Base-by-base conservation (phyloP, 2,797 vertebrate genomes). In the Acanthurus tractus region DNA sequence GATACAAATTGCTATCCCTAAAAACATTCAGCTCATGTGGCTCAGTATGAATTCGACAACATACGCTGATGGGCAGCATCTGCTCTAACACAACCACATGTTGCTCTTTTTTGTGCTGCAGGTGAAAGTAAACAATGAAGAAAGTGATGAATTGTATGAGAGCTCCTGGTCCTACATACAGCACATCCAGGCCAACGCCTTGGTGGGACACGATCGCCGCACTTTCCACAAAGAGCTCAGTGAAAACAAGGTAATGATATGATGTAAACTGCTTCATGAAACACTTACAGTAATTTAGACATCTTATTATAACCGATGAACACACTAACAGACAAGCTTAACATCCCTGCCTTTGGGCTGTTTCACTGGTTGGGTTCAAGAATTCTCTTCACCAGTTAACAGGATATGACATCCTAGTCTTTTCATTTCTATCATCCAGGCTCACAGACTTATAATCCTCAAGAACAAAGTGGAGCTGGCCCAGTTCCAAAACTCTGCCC, bases 81-180 rank as follows among this genome's bases (percentile, higher is more conserved):
- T 57, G 20, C 42, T 69, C 25, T 18, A 1, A 52, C 25, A 5
- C 40, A 53, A 67, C 4, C 3, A 53, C 34, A 49, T 17, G 7
- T 36, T 59, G 8, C 0, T 5, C 2, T 9, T 15, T 44, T 69
- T 79, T 46, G 17, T 38, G 11, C 18, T 55, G 15, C 83, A 99
- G 98, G 97, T 99, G 62, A 94, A 84, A 81, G 91, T 96, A 50
- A 86, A 97, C 79, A 97, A 97, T 63, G 96, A 98, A 50, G 97
- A 98, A 69, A 96, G 87, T n/a, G 96, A 97, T 0, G 96, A 98
- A 57, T 97, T 96, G 85, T 98, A 96, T 17, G 94, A 97, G 42
- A 98, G 96, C 74, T 94, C 93, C 63, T 99, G 98, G 98, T 95
- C 96, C 63, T 99, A 99, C 1, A 52, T 91, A 75, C 96, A 96